Percentiles rank a stretch among this genome's conserved stretches.
These are phyloP conservation scores for Porites divaricata DNA, from an alignment of 92 coral and sea anemone genomes.

Conservation along the genomic window DNA sequence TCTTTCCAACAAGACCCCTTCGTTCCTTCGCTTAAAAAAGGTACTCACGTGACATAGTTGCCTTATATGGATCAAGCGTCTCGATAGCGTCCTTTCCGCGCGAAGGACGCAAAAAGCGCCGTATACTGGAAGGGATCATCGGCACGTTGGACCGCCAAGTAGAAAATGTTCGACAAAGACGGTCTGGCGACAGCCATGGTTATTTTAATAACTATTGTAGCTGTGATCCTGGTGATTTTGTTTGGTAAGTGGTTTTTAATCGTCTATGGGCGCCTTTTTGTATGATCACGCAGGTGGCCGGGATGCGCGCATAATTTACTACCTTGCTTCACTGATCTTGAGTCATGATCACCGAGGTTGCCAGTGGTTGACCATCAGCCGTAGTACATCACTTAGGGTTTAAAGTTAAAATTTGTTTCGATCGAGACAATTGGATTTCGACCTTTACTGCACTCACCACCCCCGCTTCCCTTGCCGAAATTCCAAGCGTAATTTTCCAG, in stretches of 20 bases:
- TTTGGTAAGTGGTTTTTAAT: conserved; percentile 75
- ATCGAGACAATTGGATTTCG: too few species aligned
- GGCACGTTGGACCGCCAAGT: too few species aligned
- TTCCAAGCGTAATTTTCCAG: too few species aligned
- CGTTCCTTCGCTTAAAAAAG: not conserved
- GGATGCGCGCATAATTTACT: too few species aligned
- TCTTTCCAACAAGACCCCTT: not conserved
- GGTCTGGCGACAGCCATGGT: conserved; percentile 68
- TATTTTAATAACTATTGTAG: conserved; percentile 63
- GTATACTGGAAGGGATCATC: not conserved
- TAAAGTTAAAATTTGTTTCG: too few species aligned
- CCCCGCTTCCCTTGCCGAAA: too few species aligned
- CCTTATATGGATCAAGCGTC: conserved; percentile 42
- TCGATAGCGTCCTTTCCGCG: conserved; percentile 15
- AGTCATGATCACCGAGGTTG: too few species aligned
- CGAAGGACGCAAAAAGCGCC: not conserved
- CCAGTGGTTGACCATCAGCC: too few species aligned
- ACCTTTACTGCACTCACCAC: too few species aligned
- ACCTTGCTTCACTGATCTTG: too few species aligned
- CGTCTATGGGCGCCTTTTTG: not conserved
- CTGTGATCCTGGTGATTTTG: conserved; percentile 76
- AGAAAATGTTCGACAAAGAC: conserved; percentile 12
- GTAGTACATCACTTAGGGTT: too few species aligned
- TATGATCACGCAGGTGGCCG: too few species aligned
- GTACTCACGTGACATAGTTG: conserved; percentile 51